Percentiles rank a stretch among this genome's conserved stretches.
Conservation (phyloP, 2,113 vertebrate species). For the Pyxicephalus adspersus region DNA sequence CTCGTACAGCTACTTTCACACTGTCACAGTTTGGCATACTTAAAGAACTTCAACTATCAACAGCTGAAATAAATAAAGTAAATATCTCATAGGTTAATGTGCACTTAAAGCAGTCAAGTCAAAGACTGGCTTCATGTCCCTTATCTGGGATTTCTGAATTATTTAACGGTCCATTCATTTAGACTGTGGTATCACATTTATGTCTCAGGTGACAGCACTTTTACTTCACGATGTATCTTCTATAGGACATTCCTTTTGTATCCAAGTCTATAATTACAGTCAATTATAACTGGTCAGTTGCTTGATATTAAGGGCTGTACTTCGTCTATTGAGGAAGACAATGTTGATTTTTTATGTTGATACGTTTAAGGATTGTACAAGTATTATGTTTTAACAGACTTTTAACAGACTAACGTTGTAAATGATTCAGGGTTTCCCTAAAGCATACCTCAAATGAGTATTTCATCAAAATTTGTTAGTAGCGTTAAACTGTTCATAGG, state of each 20-base stretch:
- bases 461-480: too few relatives aligned
- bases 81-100: background rate
- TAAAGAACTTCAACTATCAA: slow-evolving; percentile 32
- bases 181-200: slow-evolving; percentile 8
- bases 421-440: too few relatives aligned
- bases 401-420: too few relatives aligned
- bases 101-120: background rate
- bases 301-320: too few relatives aligned
- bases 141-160: slow-evolving; percentile 16
- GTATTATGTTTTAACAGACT: too few relatives aligned
- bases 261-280: too few relatives aligned
- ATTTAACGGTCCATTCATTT: slow-evolving; percentile 1
- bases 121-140: background rate
- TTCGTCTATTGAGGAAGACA: too few relatives aligned
- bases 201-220: slow-evolving; percentile 2
- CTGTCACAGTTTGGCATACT: slow-evolving; percentile 71
- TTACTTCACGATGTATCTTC: background rate
- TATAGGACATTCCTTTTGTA: background rate
- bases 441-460: too few relatives aligned
- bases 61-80: background rate
- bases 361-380: too few relatives aligned
- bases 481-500: too few relatives aligned
- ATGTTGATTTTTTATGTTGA: too few relatives aligned
- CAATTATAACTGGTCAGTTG: too few relatives aligned
- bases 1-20: slow-evolving; percentile 78